Evolutionary conservation across 2,797 vertebrate genomes (phyloP), one percentile per base, ranked within the genome.

Genomic region (Coregonus suidteri): DNA sequence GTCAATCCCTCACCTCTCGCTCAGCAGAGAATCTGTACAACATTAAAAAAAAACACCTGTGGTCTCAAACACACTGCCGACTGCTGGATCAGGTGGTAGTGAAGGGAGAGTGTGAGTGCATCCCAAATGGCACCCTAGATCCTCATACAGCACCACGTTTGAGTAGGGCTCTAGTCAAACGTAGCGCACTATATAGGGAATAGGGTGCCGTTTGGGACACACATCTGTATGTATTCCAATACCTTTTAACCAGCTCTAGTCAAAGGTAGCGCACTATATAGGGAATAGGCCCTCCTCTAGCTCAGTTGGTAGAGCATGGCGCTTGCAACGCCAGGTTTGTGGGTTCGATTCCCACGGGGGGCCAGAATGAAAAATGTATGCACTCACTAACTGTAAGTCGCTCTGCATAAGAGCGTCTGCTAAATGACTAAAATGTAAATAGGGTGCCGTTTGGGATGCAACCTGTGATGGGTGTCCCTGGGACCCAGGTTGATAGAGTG

Each of bases 1-100:
- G n/a, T 68, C 34, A 25, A 54, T 81, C 51, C 71, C 67, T 11
- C 66, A 34, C 66, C 66, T 34, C 34, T 66, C 34, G 14, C 54
- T 68, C 64, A 54, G 72, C 56, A 74, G 64, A n/a, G 62, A 1
- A 56, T 53, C 59, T 67, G 67, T 30, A 31, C 16, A 72, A 59
- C 74, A 66, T 73, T 62, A 68, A 59, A 76, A 37, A 56, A 15
- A 25, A 25, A 25, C 25, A 51, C 56, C 66, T 31, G 30, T 20
- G 25, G 41, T 35, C 37, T 75, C 30, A 16, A 56, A 64, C 53
- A 59, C 13, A 18, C 18, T 62, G 37, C 65, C 5, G 25, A 71
- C 37, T 71, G 53, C 73, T 37, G 9, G 67, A 67, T 65, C 67
- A 6, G 16, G 14, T 54, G 54, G n/a, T 62, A 7, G 53, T 30